A percentile compares a stretch with the other conserved stretches of the same genome.
Evolutionary conservation across 2,113 vertebrate species (phyloP).

Genomic region (Columbina picui): DNA sequence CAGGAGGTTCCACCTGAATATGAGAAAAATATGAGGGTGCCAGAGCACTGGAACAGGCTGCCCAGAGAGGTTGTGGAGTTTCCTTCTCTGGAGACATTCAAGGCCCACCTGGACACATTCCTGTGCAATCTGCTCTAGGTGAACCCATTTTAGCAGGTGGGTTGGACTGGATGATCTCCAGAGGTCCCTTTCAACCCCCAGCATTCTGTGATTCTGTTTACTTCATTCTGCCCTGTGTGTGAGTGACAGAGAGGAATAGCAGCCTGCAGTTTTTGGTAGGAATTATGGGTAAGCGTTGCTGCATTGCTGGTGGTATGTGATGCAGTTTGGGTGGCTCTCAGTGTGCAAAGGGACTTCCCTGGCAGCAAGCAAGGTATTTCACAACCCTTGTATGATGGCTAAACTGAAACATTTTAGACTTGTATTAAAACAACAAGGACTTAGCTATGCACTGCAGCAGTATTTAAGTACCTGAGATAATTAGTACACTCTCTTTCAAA

Average conservation of each 20-base stretch:
- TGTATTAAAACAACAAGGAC: neutral
- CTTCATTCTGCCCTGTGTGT: neutral
- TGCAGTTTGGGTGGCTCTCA: neutral
- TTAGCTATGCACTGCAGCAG: neutral
- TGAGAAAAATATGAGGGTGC: too few species aligned
- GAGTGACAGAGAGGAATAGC: neutral
- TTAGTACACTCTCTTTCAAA: neutral
- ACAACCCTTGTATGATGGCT: neutral
- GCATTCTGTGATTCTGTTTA: neutral
- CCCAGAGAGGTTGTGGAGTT: too few species aligned
- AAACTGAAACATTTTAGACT: neutral
- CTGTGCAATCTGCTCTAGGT: too few species aligned
- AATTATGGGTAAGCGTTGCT: neutral
- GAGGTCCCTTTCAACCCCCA: too few species aligned
- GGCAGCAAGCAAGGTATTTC: neutral
- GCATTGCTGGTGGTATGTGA: neutral
- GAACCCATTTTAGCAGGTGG: too few species aligned
- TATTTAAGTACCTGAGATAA: neutral
- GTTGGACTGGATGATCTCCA: too few species aligned
- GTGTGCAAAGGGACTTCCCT: neutral
- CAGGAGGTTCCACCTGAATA: too few species aligned
- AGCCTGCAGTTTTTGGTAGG: neutral
- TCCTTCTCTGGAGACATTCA: too few species aligned
- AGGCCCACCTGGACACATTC: too few species aligned
- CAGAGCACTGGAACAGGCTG: too few species aligned